phyloP scores from a whole-genome alignment of 2,113 vertebrate genomes.

The Cervus canadensis region DNA sequence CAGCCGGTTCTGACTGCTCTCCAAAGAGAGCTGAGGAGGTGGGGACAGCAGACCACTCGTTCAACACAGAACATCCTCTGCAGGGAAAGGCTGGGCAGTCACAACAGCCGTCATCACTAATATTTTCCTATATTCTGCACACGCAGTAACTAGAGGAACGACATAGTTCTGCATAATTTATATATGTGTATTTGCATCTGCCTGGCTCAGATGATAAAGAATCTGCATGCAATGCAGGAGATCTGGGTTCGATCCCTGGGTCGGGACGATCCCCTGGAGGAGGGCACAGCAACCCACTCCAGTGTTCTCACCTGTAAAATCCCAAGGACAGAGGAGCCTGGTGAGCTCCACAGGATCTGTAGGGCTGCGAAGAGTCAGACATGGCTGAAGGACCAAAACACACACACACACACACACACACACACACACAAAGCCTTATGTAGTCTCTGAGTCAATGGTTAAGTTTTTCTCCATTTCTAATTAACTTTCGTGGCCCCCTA shows the following conservation, averaged over 20 bases:
- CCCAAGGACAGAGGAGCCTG: background rate
- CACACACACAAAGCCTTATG: background rate
- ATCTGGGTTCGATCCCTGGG: background rate
- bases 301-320: background rate
- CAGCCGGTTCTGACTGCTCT: background rate
- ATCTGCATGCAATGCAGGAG: background rate
- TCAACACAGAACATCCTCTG: background rate
- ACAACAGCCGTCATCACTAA: background rate
- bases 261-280: background rate
- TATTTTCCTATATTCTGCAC: background rate
- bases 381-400: background rate
- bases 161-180: background rate
- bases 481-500: background rate
- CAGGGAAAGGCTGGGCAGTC: background rate
- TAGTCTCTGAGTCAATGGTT: background rate
- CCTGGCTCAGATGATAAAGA: background rate
- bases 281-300: background rate
- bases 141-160: background rate
- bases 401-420: background rate
- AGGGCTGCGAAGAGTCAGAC: background rate
- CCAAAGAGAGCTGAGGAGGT: background rate
- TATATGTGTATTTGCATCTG: background rate
- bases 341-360: background rate
- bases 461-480: background rate
- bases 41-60: background rate